Percentiles rank a stretch among this genome's conserved stretches.
Evolutionary conservation across 2,797 vertebrate genomes (phyloP).

Genomic region (Clarias pachynema): DNA sequence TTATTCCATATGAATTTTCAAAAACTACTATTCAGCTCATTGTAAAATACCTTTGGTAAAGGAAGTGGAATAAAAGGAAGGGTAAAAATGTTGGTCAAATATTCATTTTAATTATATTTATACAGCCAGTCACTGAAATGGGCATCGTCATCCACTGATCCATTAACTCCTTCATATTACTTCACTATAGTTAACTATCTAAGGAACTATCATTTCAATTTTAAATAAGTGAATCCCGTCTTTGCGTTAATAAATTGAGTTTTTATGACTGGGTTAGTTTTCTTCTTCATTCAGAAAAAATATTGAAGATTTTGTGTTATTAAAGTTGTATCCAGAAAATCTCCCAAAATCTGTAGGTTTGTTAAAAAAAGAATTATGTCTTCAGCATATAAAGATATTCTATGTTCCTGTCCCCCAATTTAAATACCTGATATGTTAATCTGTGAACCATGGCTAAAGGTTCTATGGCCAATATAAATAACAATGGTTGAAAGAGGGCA

Average conservation of each 20-base stretch:
- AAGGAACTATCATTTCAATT: background rate
- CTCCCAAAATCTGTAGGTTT: slow-evolving; percentile 6
- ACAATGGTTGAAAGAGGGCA: slow-evolving; percentile 19
- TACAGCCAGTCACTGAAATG: background rate
- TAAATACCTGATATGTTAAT: background rate
- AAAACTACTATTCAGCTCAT: slow-evolving; percentile 13
- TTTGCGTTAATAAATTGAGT: slow-evolving; percentile 14
- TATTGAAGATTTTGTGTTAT: slow-evolving; percentile 35
- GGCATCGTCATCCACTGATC: background rate
- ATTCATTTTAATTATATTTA: background rate
- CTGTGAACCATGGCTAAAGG: slow-evolving; percentile 6
- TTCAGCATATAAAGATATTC: slow-evolving; percentile 30
- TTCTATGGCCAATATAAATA: slow-evolving; percentile 22
- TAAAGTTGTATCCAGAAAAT: slow-evolving; percentile 40
- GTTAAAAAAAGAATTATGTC: background rate
- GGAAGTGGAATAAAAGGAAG: background rate
- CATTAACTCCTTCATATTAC: background rate
- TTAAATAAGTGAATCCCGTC: slow-evolving; percentile 12
- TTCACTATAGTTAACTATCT: background rate
- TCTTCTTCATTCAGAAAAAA: slow-evolving; percentile 31
- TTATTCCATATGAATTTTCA: slow-evolving; percentile 37
- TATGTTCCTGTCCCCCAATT: slow-evolving; percentile 2
- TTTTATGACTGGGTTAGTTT: slow-evolving; percentile 22
- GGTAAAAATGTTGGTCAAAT: background rate
- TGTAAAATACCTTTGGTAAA: background rate